Evolutionary conservation across 2,797 vertebrate genomes (phyloP), one percentile per base, ranked within the genome.

Genomic region (Megalops cyprinoides): DNA sequence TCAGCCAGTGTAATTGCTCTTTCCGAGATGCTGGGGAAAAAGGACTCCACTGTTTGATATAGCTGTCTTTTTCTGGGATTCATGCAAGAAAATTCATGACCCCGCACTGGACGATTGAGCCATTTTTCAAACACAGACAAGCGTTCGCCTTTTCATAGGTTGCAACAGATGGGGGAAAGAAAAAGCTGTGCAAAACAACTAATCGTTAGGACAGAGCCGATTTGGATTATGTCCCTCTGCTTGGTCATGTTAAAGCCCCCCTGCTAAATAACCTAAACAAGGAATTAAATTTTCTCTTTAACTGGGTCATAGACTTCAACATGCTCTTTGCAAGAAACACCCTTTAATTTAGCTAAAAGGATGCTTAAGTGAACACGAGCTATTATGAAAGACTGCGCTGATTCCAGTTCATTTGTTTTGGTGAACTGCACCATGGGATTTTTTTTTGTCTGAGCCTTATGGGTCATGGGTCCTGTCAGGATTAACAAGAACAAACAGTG

Each of bases 131-230:
- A 75, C 25, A n/a, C 76, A 46, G 39, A 77, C 76, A 39, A 23
- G 46, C 34, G 48, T 14, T 12, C 8, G 9, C 31, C 74, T 12
- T 42, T 51, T 48, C 51, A 18, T 0, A 87, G 79, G 53, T 81
- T 86, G 85, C 89, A 87, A 84, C 83, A 1, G 31, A 48, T 53
- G 80, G 28, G 74, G 73, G 42, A 44, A 28, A 37, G 42, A 46
- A 42, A 73, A 79, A 76, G 34, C 31, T 86, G 86, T 84, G 81
- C 86, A 74, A 79, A 85, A 81, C 76, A 79, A 87, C 88, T 90
- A n/a, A n/a, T 83, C 85, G 91, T 93, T 91, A 92, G 87, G 85
- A 87, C 92, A 90, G 90, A 90, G 89, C 84, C 86, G 86, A 91
- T 69, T 79, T 85, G 91, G 90, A 91, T 92, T 91, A 89, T 87